These are phyloP conservation scores for Neostethus bicornis DNA, from an alignment of 2,797 vertebrate species.

Conservation along the genomic window DNA sequence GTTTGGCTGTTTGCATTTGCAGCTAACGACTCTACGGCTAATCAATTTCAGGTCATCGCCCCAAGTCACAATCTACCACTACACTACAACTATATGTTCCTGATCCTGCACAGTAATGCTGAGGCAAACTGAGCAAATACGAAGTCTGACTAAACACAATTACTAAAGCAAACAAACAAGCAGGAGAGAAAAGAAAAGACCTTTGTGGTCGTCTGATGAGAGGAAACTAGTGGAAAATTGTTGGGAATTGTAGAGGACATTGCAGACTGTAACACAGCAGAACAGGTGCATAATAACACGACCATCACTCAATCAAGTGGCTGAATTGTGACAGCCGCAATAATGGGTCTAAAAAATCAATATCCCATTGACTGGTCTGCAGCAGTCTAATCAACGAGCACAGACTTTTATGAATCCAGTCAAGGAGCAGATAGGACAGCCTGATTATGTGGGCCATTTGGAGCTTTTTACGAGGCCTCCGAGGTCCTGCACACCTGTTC, in stretches of 20 bases:
- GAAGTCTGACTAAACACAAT: slow-evolving; percentile 29
- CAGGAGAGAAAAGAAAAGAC: slow-evolving; percentile 20
- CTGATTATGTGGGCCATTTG: slow-evolving; percentile 67
- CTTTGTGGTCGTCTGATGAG: slow-evolving; percentile 27
- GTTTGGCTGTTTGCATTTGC: slow-evolving; percentile 8
- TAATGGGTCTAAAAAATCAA: slow-evolving; percentile 78
- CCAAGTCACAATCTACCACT: slow-evolving; percentile 46
- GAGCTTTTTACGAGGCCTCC: slow-evolving; percentile 67
- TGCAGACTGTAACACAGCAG: slow-evolving; percentile 58
- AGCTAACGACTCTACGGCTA: slow-evolving; percentile 43
- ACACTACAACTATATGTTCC: slow-evolving; percentile 39
- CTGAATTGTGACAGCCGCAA: slow-evolving; percentile 78
- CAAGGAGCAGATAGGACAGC: slow-evolving; percentile 72
- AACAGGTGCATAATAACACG: slow-evolving; percentile 56
- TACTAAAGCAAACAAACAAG: not conserved
- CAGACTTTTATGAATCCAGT: slow-evolving; percentile 69
- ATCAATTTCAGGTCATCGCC: slow-evolving; percentile 43
- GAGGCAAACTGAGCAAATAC: slow-evolving; percentile 29
- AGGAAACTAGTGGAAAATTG: slow-evolving; percentile 24
- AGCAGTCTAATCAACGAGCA: slow-evolving; percentile 75
- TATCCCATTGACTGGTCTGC: slow-evolving; percentile 79
- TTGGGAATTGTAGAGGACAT: slow-evolving; percentile 33
- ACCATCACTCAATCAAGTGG: slow-evolving; percentile 80
- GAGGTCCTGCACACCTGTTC: slow-evolving; percentile 70
- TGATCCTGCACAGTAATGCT: slow-evolving; percentile 12